Evolutionary conservation across 92 coral and sea anemone genomes (phyloP), one percentile per base, ranked within the genome.

Genomic region (Isaurus tuberculatus): DNA sequence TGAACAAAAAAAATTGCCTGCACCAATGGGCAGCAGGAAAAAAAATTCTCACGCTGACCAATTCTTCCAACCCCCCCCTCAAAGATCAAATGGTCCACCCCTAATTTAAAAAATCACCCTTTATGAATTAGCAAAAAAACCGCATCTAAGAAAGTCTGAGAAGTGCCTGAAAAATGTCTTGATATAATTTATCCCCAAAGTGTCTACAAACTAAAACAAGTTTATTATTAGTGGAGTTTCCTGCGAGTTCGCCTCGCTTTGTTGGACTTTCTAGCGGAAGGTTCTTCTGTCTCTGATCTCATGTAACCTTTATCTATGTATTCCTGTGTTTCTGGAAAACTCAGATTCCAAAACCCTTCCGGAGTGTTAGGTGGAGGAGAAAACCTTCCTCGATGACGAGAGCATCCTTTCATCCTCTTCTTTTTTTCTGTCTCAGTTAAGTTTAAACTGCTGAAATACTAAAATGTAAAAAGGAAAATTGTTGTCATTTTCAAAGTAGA

Each of bases 361-460:
- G 99, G 99, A 3, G 99, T 96, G 44, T 90, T 88, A 17, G 99
- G 99, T 9, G 99, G 98, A 0, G 99, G 99, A 20, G 99, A 96
- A 80, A 92, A 92, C 84, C 84, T 92, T 48, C 98, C 94, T 32
- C 99, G 91, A 77, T 96, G 99, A 43, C 98, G 98, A 26, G 99
- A 96, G 60, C 99, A 96, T 15, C 77, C 72, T 71, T 94, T 92
- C 78, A 94, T 77, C 0, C 98, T 92, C 48, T 92, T 89, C 48
- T 94, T 87, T 30, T 88, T 91, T 49, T 96, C 99, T 31, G 79
- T 72, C 63, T 94, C 96, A 36, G 90, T 94, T 66, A 96, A 90
- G 57, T 92, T 83, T 27, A 95, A 83, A 49, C 95, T 80, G 36
- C 86, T 90, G 72, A 88, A 96, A 72, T 96, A 96, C 99, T 96